Evolutionary conservation across 2,888 invertebrate species (phyloP).

Genomic region (Odontocolon sp.): DNA sequence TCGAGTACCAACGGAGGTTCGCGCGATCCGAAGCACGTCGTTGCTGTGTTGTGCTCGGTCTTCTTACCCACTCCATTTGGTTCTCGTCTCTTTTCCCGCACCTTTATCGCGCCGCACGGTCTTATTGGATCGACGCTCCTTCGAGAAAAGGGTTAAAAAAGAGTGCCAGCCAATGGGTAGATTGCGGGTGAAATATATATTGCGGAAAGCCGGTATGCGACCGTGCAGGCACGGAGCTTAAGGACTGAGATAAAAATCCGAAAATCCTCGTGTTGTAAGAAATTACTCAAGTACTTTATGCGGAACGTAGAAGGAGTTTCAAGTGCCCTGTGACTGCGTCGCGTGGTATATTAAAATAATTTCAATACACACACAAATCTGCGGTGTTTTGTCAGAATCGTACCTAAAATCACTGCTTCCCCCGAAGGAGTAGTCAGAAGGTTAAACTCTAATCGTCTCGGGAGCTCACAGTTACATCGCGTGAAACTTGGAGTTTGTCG

Average conservation of each 20-base stretch:
- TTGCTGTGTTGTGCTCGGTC: conserved; percentile 21
- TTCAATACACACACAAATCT: too few relatives aligned
- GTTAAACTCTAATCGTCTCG: conserved; percentile 5
- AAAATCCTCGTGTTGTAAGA: conserved; percentile 3
- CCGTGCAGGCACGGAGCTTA: conserved; percentile 6
- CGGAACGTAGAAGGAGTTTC: not conserved
- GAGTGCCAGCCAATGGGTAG: conserved; percentile 17
- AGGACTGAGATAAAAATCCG: conserved; percentile 30
- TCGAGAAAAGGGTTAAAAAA: conserved; percentile 18
- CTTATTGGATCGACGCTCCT: conserved; percentile 39
- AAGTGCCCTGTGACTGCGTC: not conserved
- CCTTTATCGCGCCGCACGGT: conserved; percentile 23
- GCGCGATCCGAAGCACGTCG: conserved; percentile 57
- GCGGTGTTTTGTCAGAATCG: too few relatives aligned
- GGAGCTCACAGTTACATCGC: conserved; percentile 21
- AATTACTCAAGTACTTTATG: conserved; percentile 31
- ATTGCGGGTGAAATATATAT: conserved; percentile 51
- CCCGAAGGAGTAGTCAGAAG: not conserved
- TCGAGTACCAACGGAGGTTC: conserved; percentile 37
- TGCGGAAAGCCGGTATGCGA: conserved; percentile 50
- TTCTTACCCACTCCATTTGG: not conserved
- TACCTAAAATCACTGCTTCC: not conserved
- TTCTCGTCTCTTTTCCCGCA: conserved; percentile 21
- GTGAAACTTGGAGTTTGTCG: conserved; percentile 28
- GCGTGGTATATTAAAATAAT: conserved; percentile 3